Conservation (phyloP, 2,888 invertebrate species). For the Athripsodes cinereus region DNA sequence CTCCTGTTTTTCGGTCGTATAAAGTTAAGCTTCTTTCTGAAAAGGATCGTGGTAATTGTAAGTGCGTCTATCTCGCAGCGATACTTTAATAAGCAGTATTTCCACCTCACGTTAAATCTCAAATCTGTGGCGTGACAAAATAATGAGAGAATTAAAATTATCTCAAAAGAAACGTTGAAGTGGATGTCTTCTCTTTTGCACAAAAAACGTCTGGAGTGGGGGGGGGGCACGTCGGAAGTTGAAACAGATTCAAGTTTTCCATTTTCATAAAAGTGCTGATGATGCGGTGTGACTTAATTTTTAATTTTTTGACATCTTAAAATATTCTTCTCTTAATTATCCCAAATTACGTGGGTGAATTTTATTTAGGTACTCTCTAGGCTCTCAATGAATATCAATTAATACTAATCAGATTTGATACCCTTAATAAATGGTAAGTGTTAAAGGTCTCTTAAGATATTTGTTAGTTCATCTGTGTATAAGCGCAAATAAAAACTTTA, state of each 20-base stretch:
- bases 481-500: too few relatives aligned
- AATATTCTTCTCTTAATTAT: not conserved
- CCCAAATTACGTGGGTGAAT: too few relatives aligned
- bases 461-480: too few relatives aligned
- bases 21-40: not conserved
- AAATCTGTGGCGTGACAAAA: conserved; percentile 10
- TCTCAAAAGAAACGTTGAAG: conserved; percentile 12
- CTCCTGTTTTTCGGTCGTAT: not conserved
- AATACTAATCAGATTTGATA: too few relatives aligned
- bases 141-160: conserved; percentile 16
- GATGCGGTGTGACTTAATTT: not conserved
- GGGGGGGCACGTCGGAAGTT: not conserved
- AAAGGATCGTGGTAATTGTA: not conserved
- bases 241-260: not conserved
- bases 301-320: not conserved
- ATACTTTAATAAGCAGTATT: conserved; percentile 6
- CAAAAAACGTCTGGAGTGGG: not conserved
- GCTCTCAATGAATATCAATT: too few relatives aligned
- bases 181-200: not conserved
- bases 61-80: not conserved
- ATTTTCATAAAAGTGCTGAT: not conserved
- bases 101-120: not conserved
- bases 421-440: too few relatives aligned
- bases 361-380: too few relatives aligned
- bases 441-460: too few relatives aligned